Base-by-base conservation (phyloP, 2,113 vertebrate genomes). In the Crotalus viridis region DNA sequence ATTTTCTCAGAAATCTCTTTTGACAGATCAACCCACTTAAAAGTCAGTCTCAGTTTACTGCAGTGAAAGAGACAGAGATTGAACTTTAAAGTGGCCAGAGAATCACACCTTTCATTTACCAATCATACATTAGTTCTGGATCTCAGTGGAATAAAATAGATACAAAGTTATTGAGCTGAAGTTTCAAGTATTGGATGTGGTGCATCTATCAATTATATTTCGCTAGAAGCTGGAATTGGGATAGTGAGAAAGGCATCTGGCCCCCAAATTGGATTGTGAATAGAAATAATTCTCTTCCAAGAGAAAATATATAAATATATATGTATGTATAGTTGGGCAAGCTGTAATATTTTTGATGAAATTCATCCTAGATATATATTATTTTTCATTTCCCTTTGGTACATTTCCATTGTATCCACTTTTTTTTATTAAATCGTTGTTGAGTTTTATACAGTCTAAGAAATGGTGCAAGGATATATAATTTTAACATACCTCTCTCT, bases 131-230 rank as follows among this genome's bases (percentile, higher is more conserved):
- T 95, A 90, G 89, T 95, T 95, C 92, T 96, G 94, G 88, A 94
- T 96, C 96, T 95, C 96, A 91, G 89, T 93, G 94, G 94, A 97
- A 95, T 96, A 95, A 93, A 97, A 92, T 91, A 95, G 96, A 10
- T 96, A 85, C 91, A 90, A 95, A 89, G 51, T 95, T 96, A 97
- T 94, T 95, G 95, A 97, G 96, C 85, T 95, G 94, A 96, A 95
- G 94, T 96, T 96, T 95, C 92, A 93, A 95, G 91, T 89, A 96
- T 88, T 61, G 94, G 94, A 96, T 93, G 91, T 74, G 89, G 88
- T 93, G 28, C 85, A 94, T 88, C 93, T 91, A 93, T 93, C 96
- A 96, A 95, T 97, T 97, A 94, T 91, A 91, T 91, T 95, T 94
- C 94, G 69, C 13, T 91, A 26, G 86, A 90, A 26, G 28, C 10